Conservation (phyloP, 2,797 vertebrate genomes). For the Microctenopoma stevenorrisi region DNA sequence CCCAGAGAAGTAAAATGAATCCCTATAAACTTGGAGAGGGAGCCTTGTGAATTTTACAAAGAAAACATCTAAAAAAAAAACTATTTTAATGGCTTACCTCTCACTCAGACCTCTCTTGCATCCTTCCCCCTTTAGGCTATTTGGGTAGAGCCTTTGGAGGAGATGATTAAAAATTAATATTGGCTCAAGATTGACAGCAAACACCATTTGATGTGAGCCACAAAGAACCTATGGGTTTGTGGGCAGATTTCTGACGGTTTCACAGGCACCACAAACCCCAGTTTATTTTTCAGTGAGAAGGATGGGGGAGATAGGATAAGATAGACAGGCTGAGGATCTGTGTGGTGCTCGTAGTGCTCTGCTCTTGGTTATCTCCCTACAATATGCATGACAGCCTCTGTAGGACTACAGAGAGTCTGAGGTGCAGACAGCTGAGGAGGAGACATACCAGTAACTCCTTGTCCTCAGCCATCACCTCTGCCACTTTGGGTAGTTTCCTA, state of each 20-base stretch:
- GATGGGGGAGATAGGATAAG: conserved; percentile 68
- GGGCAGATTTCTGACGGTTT: conserved; percentile 79
- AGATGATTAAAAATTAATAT: conserved; percentile 88
- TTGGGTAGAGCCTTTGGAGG: conserved; percentile 83
- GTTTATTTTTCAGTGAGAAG: conserved; percentile 79
- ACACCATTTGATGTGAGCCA: conserved; percentile 87
- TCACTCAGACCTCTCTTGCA: conserved; percentile 70
- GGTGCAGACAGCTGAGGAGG: conserved; percentile 47
- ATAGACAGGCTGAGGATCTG: conserved; percentile 75
- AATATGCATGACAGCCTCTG: conserved; percentile 77
- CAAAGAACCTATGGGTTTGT: conserved; percentile 81
- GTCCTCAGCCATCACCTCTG: conserved; percentile 82
- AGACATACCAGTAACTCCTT: conserved; percentile 80
- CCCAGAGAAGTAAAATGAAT: conserved; percentile 73
- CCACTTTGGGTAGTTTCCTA: conserved; percentile 88
- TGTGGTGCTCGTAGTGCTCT: conserved; percentile 53
- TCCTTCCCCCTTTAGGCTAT: conserved; percentile 83
- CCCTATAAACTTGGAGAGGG: conserved; percentile 66
- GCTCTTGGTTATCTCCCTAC: conserved; percentile 72
- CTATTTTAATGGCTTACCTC: conserved; percentile 84
- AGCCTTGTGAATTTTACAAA: conserved; percentile 80
- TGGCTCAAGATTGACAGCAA: conserved; percentile 87
- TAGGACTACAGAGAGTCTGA: conserved; percentile 55
- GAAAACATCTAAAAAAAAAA: conserved; percentile 80
- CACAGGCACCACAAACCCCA: conserved; percentile 77